Percentiles rank a stretch among this genome's conserved stretches.
Conservation (phyloP, 1,140 invertebrate genomes). For the Diachasmimorpha longicaudata region DNA sequence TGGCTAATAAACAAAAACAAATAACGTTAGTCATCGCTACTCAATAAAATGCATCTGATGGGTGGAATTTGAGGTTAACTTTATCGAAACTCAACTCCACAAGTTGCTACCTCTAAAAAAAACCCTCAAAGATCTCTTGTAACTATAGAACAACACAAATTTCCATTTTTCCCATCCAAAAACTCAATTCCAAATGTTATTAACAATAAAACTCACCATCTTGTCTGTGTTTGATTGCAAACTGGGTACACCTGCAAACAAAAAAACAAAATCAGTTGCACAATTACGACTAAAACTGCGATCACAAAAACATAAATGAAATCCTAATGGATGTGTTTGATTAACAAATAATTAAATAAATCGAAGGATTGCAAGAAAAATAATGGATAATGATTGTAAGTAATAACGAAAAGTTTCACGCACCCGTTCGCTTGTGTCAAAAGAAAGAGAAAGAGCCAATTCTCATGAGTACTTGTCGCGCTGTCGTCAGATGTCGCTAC, state of each 20-base stretch:
- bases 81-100: background rate
- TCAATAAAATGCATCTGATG: background rate
- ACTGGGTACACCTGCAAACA: background rate
- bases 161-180: background rate
- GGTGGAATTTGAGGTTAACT: background rate
- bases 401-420: background rate
- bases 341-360: background rate
- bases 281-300: background rate
- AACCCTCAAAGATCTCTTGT: too few species aligned
- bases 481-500: background rate
- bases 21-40: background rate
- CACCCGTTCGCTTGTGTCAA: background rate
- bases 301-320: background rate
- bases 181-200: background rate
- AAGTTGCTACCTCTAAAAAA: too few species aligned
- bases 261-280: background rate
- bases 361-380: background rate
- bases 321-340: background rate
- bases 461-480: background rate
- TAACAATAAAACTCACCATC: background rate
- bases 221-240: background rate
- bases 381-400: background rate
- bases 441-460: background rate
- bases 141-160: too few species aligned
- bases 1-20: conserved; percentile 73